phyloP scores from a whole-genome alignment of 2,888 invertebrate species.

The Apantesis nais region DNA sequence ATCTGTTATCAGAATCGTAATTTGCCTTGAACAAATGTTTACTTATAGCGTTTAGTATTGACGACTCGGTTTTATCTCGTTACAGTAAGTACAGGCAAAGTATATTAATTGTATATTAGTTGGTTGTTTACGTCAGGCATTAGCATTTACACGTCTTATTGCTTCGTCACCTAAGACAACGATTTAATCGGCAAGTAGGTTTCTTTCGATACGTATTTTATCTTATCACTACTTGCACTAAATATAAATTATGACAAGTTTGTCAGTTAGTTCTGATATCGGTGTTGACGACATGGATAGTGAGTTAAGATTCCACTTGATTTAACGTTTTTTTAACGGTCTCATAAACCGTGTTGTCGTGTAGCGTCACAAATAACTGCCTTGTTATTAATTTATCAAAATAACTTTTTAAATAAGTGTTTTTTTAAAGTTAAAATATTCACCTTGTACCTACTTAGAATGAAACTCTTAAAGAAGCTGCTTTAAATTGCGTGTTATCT shows the following conservation, averaged over 20 bases:
- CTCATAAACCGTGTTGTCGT: constrained; percentile 31
- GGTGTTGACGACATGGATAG: constrained; percentile 63
- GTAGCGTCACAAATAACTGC: constrained; percentile 35
- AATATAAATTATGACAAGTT: constrained; percentile 52
- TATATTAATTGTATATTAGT: constrained; percentile 33
- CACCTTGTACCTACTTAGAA: neutral
- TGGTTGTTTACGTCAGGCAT: constrained; percentile 42
- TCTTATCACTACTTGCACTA: constrained; percentile 66
- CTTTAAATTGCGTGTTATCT: neutral
- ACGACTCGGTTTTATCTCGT: constrained; percentile 36
- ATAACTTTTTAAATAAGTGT: neutral
- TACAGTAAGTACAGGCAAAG: constrained; percentile 35
- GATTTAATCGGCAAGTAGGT: constrained; percentile 44
- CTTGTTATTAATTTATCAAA: neutral
- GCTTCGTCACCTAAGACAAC: constrained; percentile 44
- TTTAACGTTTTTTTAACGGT: constrained; percentile 32
- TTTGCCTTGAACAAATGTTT: constrained; percentile 58
- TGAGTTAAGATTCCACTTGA: constrained; percentile 56
- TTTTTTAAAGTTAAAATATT: neutral
- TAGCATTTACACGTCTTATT: constrained; percentile 32
- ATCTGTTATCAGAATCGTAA: constrained; percentile 53
- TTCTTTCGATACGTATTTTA: constrained; percentile 57
- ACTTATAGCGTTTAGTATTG: constrained; percentile 43
- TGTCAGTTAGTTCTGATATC: constrained; percentile 59
- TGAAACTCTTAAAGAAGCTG: neutral